Conservation (phyloP, 2,113 vertebrate genomes). For the Pygoscelis adeliae region DNA sequence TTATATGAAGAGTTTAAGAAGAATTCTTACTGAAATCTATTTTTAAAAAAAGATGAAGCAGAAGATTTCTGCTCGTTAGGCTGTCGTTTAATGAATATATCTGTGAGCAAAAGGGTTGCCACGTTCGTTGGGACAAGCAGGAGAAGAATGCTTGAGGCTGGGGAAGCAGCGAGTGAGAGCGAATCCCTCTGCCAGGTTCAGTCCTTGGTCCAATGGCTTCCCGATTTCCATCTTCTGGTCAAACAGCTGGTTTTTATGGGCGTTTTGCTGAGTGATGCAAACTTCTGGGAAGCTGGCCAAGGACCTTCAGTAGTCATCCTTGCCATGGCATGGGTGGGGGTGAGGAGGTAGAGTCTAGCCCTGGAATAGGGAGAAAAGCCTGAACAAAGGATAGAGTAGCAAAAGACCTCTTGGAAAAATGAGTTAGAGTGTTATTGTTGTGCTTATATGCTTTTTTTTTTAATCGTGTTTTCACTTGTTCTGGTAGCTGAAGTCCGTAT, state of each 20-base stretch:
- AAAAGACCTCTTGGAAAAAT: background rate
- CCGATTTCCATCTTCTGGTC: background rate
- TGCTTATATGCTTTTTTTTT: background rate
- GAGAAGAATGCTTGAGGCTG: background rate
- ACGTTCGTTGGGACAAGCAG: background rate
- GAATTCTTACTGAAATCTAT: background rate
- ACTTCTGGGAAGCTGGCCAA: background rate
- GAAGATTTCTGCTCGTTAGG: background rate
- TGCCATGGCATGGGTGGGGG: background rate
- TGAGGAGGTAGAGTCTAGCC: background rate
- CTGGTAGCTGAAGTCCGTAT: background rate
- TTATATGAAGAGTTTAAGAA: background rate
- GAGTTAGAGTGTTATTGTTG: background rate
- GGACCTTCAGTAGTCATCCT: background rate
- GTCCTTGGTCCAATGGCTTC: background rate
- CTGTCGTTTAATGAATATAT: fast-evolving
- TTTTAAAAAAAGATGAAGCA: background rate
- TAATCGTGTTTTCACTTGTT: background rate
- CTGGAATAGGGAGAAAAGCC: background rate
- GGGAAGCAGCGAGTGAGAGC: background rate
- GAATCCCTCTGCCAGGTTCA: background rate
- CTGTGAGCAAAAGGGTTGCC: background rate
- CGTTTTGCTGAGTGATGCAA: background rate
- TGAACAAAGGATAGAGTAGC: background rate
- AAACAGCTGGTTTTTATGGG: background rate